phyloP scores from a whole-genome alignment of 2,797 vertebrate species.

The Channallabes apus region DNA sequence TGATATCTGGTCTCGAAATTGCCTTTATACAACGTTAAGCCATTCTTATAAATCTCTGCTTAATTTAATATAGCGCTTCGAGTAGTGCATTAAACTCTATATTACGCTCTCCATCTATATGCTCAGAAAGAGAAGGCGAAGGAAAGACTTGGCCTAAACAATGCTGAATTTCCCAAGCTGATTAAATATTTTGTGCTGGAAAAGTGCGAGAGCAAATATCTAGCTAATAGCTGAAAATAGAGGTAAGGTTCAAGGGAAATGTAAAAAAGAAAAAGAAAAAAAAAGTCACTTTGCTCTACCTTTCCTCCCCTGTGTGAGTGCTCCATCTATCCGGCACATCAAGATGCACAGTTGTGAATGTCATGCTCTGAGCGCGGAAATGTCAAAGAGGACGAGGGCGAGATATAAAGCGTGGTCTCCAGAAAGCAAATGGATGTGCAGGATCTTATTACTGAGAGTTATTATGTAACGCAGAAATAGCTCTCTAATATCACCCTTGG shows the following conservation, averaged over 20 bases:
- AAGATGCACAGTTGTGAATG: constrained; percentile 44
- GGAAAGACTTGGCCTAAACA: not conserved
- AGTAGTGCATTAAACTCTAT: not conserved
- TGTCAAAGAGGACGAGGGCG: constrained; percentile 40
- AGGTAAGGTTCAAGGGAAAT: constrained; percentile 51
- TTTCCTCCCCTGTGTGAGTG: not conserved
- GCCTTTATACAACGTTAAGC: not conserved
- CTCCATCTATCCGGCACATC: constrained; percentile 20
- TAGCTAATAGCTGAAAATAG: constrained; percentile 51
- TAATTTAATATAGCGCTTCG: not conserved
- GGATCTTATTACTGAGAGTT: constrained; percentile 32
- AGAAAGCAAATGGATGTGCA: constrained; percentile 27
- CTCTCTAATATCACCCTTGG: constrained; percentile 20
- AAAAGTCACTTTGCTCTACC: constrained; percentile 22
- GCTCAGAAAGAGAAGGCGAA: not conserved
- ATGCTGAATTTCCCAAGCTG: constrained; percentile 20
- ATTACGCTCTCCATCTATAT: not conserved
- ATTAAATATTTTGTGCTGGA: constrained; percentile 38
- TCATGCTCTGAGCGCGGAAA: constrained; percentile 44
- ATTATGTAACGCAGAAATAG: constrained; percentile 28
- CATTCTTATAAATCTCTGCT: not conserved
- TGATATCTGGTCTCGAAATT: constrained; percentile 11
- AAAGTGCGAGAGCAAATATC: constrained; percentile 10
- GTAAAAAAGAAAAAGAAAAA: constrained; percentile 37
- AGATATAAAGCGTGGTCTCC: constrained; percentile 15